Evolutionary conservation across 2,113 vertebrate species (phyloP), one percentile per base, ranked within the genome.

Genomic region (Diadophis punctatus): DNA sequence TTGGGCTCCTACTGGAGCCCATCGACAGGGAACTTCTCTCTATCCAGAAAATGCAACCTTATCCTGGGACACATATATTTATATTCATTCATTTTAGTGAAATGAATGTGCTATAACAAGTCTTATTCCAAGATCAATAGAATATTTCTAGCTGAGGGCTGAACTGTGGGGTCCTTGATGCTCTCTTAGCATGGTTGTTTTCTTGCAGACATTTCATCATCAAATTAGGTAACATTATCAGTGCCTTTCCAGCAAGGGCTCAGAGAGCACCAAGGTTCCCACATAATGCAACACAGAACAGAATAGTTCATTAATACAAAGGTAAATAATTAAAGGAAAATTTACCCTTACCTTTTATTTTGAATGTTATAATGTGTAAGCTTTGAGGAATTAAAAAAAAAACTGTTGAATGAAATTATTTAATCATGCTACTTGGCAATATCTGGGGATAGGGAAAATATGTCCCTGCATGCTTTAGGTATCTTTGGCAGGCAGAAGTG

Each of bases 261-360:
- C 58, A 60, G 58, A 60, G 25, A 30, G 27, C 27, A 63, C 60
- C 60, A 63, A 63, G 25, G 10, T 60, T 25, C 58, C 25, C 10
- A 30, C 11, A 30, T 94, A 56, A 55, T 84, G 55, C 52, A 80
- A 87, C 16, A 55, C 14, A 90, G 30, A 80, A 88, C 34, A 80
- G 30, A 80, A 88, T 25, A 80, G n/a, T 90, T 48, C 63, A 91
- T 90, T 93, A 95, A 94, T 80, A 25, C 3, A 89, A 91, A 92
- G 92, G 34, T 95, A 90, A 84, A 96, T 0, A 85, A 91, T 91
- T 95, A 16, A 0, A 93, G 49, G 48, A 93, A 96, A 93, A 89
- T 89, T 91, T 94, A 93, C 88, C 89, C 93, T 95, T 34, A 80
- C 68, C 80, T 60, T 51, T 1, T 23, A 90, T 39, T 68, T 27